Conservation (phyloP, 2,888 invertebrate species). For the Agonopterix heracliana region DNA sequence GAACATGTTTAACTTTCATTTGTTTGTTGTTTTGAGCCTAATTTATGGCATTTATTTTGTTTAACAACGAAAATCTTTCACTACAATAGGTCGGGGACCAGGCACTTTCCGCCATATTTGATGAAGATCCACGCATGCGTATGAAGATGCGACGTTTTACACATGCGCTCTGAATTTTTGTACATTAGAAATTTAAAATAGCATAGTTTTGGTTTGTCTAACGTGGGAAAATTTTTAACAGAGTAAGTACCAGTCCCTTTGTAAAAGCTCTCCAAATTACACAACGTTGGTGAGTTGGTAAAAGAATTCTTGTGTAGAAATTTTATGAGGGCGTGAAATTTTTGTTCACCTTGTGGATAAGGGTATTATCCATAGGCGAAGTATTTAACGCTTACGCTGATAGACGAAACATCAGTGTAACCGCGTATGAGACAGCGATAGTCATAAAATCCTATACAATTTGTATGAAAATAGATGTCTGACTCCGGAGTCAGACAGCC, state of each 20-base stretch:
- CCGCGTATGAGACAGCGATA: too few relatives aligned
- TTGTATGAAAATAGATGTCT: too few relatives aligned
- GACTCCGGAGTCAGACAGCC: too few relatives aligned
- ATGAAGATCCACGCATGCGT: constrained; percentile 40
- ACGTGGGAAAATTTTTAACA: constrained; percentile 13
- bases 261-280: constrained; percentile 3
- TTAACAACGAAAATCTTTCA: constrained; percentile 33
- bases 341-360: too few relatives aligned
- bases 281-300: too few relatives aligned
- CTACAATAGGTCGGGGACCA: constrained; percentile 35
- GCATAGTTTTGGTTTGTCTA: constrained; percentile 26
- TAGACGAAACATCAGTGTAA: too few relatives aligned
- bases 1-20: constrained; percentile 5
- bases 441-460: too few relatives aligned
- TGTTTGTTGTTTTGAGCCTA: constrained; percentile 5
- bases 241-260: constrained; percentile 1
- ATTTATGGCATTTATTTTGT: constrained; percentile 15
- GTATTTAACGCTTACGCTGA: too few relatives aligned
- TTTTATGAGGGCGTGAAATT: too few relatives aligned
- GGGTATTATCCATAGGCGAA: too few relatives aligned
- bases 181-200: constrained; percentile 29
- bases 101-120: constrained; percentile 47
- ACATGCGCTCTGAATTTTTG: constrained; percentile 40
- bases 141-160: constrained; percentile 13
- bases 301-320: too few relatives aligned